phyloP scores from a whole-genome alignment of 2,113 vertebrate genomes.

The Melanerpes aurifrons region DNA sequence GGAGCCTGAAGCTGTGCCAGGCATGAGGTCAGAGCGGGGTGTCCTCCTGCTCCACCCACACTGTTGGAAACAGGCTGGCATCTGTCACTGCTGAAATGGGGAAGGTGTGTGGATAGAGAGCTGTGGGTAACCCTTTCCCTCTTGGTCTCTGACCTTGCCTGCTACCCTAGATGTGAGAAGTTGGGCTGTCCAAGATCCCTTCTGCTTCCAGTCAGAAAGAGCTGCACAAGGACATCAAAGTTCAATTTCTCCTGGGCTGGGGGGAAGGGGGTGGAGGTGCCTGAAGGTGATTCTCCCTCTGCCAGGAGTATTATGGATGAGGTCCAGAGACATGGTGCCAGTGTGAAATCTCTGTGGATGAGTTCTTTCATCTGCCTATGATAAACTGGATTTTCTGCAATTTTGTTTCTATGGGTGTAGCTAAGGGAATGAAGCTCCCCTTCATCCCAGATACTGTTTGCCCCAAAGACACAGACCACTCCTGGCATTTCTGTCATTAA shows the following conservation, averaged over 20 bases:
- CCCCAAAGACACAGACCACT: neutral
- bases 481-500: neutral
- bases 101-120: neutral
- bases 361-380: neutral
- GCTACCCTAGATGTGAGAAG: neutral
- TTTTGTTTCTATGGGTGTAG: neutral
- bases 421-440: neutral
- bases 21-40: neutral
- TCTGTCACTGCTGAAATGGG: neutral
- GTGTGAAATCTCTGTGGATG: neutral
- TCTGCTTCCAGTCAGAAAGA: neutral
- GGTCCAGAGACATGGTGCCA: accelerated
- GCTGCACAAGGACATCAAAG: accelerated
- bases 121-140: neutral
- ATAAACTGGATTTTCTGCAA: neutral
- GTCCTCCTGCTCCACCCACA: neutral
- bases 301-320: neutral
- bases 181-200: neutral
- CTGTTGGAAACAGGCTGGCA: accelerated
- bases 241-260: neutral
- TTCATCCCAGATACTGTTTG: neutral
- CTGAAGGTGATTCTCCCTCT: neutral
- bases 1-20: neutral
- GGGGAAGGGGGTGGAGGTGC: neutral
- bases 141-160: neutral